Evolutionary conservation across 2,888 invertebrate genomes (phyloP).

Genomic region (Sicus ferrugineus): DNA sequence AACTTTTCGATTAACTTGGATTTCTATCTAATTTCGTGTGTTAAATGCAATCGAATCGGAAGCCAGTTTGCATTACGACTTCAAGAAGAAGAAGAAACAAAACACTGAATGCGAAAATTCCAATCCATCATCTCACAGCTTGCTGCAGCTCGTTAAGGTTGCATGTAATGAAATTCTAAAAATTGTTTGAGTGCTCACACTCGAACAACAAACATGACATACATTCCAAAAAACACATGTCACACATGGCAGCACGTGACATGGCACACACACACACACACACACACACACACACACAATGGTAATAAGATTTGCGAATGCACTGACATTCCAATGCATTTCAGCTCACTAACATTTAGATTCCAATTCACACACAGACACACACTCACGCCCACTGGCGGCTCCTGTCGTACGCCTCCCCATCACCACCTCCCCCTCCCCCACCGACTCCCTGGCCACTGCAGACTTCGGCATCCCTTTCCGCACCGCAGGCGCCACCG

Average conservation of each 20-base stretch:
- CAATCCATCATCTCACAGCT: neutral
- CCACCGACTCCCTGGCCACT: slow-evolving; percentile 19
- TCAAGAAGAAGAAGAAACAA: too few species aligned
- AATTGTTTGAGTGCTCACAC: neutral
- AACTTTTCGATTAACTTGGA: too few species aligned
- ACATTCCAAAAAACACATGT: neutral
- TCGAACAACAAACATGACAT: neutral
- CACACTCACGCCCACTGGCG: neutral
- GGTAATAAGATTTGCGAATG: too few species aligned
- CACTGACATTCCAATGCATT: too few species aligned
- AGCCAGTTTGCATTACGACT: too few species aligned
- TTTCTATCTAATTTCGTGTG: too few species aligned
- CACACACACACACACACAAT: neutral
- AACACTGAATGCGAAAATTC: too few species aligned
- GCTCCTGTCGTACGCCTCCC: neutral
- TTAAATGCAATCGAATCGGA: too few species aligned
- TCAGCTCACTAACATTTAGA: neutral
- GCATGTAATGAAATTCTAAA: neutral
- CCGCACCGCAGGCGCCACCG: slow-evolving; percentile 11
- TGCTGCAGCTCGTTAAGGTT: neutral
- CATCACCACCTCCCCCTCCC: too few species aligned
- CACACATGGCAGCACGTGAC: neutral
- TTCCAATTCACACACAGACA: neutral
- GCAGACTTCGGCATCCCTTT: slow-evolving; percentile 21
- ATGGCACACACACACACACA: neutral